Evolutionary conservation across 2,888 invertebrate species (phyloP), one percentile per base, ranked within the genome.

Genomic region (Cyclophora albipunctata): DNA sequence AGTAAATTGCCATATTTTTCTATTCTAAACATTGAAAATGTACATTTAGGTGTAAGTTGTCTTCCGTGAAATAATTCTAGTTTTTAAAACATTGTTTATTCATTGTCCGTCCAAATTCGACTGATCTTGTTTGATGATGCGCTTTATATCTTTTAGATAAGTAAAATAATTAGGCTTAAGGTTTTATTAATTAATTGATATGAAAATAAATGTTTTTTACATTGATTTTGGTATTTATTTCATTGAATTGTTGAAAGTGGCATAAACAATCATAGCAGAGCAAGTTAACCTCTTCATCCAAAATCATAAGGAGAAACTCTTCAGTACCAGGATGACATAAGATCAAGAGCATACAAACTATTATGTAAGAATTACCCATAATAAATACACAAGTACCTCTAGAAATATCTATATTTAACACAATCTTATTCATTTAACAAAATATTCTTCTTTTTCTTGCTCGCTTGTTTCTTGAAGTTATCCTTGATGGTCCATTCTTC

Each of bases 401-500:
- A 20, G 20, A 20, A 37, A 37, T n/a, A n/a, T 37, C 37, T 37
- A 37, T 37, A 5, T 37, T 5, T 2, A 2, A 37, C 5, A 37
- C 37, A 37, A 37, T 40, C 47, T 54, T 54, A 67, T 44, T 66
- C 60, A 45, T 81, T 80, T 42, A 78, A 55, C 35, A 84, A 59
- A 35, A 85, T 56, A 59, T 73, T 78, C 59, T 66, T 83, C 64
- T 72, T 86, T 64, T 80, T 86, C 60, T 80, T 83, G 65, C 67
- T 80, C 0, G 81, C 78, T 46, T 85, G 67, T 50, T 82, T 76
- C 63, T 86, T 87, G 2, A 82, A 66, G 7, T 83, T 69, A 58
- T 87, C 83, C 43, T 73, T 84, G 0, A 73, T 57, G 7, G 70
- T 77, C 88, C 88, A 88, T 47, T 91, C 83, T 34, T 90, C 79